Conservation (phyloP, 2,888 invertebrate species). For the Nebria salina region DNA sequence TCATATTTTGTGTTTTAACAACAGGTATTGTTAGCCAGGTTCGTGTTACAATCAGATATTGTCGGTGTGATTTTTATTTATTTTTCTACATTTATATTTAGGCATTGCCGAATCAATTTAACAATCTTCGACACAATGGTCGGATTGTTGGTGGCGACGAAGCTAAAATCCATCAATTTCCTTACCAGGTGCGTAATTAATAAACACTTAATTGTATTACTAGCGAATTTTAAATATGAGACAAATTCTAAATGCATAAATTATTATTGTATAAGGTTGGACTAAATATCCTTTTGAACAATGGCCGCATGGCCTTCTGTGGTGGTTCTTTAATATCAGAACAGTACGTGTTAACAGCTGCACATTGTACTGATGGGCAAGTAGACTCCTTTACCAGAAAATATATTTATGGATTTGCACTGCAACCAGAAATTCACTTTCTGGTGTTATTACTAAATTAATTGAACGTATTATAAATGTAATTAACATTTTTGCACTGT, state of each 20-base stretch:
- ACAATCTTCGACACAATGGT: slow-evolving; percentile 8
- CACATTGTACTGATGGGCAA: slow-evolving; percentile 50
- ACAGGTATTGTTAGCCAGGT: background rate
- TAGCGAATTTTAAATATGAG: slow-evolving; percentile 3
- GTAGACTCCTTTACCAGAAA: slow-evolving; percentile 8
- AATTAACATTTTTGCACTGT: too few species aligned
- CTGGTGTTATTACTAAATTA: too few species aligned
- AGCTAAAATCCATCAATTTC: slow-evolving; percentile 48
- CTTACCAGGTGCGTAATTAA: slow-evolving; percentile 41
- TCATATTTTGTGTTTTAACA: slow-evolving; percentile 13
- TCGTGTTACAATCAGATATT: background rate
- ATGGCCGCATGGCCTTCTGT: slow-evolving; percentile 49
- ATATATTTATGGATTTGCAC: too few species aligned
- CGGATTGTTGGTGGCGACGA: slow-evolving; percentile 48
- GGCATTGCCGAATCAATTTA: slow-evolving; percentile 12
- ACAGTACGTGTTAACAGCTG: slow-evolving; percentile 50
- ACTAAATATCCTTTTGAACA: slow-evolving; percentile 34
- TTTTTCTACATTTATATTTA: slow-evolving; percentile 5
- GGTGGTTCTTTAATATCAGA: slow-evolving; percentile 50
- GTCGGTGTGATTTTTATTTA: background rate
- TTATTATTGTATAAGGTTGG: too few species aligned
- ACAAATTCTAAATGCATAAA: background rate
- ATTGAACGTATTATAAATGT: too few species aligned
- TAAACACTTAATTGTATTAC: too few species aligned
- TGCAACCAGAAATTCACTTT: too few species aligned